phyloP scores from a whole-genome alignment of 2,888 invertebrate species.

The Rhagonycha lutea region DNA sequence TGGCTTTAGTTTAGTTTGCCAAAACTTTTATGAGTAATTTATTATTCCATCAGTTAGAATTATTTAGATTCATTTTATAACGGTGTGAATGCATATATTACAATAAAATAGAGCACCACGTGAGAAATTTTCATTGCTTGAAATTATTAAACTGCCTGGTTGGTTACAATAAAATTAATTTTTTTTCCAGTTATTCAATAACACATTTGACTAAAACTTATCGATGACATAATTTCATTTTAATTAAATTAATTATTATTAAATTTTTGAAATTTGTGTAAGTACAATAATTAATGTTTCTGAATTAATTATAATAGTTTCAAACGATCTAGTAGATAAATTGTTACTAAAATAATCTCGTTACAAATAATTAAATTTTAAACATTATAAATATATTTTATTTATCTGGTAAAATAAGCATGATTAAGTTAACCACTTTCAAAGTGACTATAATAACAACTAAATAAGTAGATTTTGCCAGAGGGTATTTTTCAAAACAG shows the following conservation, averaged over 20 bases:
- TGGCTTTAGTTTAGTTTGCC: neutral
- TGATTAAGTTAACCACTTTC: neutral
- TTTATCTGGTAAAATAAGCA: neutral
- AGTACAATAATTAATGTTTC: neutral
- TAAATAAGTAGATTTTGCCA: neutral
- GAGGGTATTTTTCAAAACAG: neutral
- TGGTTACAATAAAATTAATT: neutral
- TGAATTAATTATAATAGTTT: neutral
- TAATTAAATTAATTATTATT: neutral
- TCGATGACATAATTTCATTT: neutral
- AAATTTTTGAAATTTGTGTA: neutral
- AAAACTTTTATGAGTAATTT: neutral
- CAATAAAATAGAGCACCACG: neutral
- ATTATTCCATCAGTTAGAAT: neutral
- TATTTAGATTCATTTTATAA: neutral
- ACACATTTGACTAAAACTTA: neutral
- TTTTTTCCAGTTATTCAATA: neutral
- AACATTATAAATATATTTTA: neutral
- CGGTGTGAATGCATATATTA: neutral
- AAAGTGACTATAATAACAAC: too few species aligned
- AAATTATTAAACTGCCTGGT: neutral
- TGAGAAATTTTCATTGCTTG: neutral
- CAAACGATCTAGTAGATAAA: neutral
- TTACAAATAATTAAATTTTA: neutral
- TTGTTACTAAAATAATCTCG: neutral